phyloP scores from a whole-genome alignment of 1,140 invertebrate species.

The Sweltsa coloradensis region DNA sequence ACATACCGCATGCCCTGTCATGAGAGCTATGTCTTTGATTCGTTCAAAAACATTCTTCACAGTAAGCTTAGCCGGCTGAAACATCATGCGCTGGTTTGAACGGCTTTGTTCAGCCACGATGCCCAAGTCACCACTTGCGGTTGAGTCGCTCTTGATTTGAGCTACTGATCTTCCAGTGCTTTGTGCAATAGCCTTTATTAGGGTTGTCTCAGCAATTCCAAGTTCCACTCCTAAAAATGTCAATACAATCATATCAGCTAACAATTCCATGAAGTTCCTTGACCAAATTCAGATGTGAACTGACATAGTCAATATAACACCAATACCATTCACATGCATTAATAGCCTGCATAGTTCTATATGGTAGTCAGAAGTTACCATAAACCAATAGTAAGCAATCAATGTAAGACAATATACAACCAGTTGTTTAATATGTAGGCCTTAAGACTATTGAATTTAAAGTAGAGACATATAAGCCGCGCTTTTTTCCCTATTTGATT shows the following conservation, averaged over 20 bases:
- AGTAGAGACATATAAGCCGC: too few species aligned
- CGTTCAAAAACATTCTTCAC: constrained; percentile 67
- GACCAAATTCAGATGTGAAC: too few species aligned
- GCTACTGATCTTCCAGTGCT: constrained; percentile 76
- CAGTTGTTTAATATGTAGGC: too few species aligned
- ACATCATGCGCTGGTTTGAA: constrained; percentile 82
- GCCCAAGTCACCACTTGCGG: constrained; percentile 77
- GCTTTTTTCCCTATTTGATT: too few species aligned
- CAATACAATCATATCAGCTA: constrained; percentile 23
- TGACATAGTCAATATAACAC: too few species aligned
- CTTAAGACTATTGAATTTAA: too few species aligned
- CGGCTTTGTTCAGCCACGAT: constrained; percentile 85
- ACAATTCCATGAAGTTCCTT: too few species aligned
- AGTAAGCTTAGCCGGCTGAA: constrained; percentile 52
- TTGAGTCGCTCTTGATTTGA: constrained; percentile 75
- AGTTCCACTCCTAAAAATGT: constrained; percentile 61
- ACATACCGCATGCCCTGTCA: constrained; percentile 69
- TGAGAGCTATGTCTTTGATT: constrained; percentile 79
- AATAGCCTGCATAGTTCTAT: too few species aligned
- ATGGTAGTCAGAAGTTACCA: too few species aligned
- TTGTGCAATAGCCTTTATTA: constrained; percentile 92
- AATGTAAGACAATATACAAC: too few species aligned
- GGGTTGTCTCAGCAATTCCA: constrained; percentile 84
- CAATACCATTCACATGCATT: too few species aligned
- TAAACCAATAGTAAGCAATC: too few species aligned